Evolutionary conservation across 2,113 vertebrate genomes (phyloP).

Genomic region (Sula dactylatra): DNA sequence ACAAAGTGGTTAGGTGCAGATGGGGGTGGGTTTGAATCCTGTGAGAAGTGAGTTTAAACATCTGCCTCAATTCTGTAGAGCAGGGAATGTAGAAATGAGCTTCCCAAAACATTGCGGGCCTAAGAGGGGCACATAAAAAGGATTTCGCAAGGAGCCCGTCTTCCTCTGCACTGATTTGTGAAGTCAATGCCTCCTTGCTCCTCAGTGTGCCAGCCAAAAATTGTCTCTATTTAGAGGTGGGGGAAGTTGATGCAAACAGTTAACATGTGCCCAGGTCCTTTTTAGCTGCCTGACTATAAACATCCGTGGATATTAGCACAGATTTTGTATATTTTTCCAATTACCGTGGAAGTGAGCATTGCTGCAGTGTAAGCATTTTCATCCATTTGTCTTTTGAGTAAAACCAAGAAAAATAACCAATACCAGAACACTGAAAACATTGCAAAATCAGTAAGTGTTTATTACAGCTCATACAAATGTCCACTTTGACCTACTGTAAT

Average conservation of each 20-base stretch:
- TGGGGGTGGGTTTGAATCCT: not conserved
- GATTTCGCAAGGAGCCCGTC: not conserved
- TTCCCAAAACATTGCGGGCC: not conserved
- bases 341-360: constrained; percentile 43
- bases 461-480: constrained; percentile 16
- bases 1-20: not conserved
- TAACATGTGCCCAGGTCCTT: constrained; percentile 21
- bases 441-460: constrained; percentile 15
- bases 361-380: constrained; percentile 48
- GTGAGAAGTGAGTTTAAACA: constrained; percentile 1
- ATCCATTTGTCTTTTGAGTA: constrained; percentile 47
- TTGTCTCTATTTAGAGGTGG: not conserved
- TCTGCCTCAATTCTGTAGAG: not conserved
- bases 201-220: not conserved
- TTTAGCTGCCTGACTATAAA: constrained; percentile 56
- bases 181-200: not conserved
- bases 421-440: constrained; percentile 11
- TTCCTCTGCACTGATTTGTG: not conserved
- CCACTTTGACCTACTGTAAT: constrained; percentile 22
- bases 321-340: constrained; percentile 54
- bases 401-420: constrained; percentile 60
- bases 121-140: not conserved
- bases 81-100: not conserved
- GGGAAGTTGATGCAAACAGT: constrained; percentile 17
- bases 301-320: constrained; percentile 30